phyloP scores from a whole-genome alignment of 92 coral and sea anemone species.

The Epizoanthus stellaris region DNA sequence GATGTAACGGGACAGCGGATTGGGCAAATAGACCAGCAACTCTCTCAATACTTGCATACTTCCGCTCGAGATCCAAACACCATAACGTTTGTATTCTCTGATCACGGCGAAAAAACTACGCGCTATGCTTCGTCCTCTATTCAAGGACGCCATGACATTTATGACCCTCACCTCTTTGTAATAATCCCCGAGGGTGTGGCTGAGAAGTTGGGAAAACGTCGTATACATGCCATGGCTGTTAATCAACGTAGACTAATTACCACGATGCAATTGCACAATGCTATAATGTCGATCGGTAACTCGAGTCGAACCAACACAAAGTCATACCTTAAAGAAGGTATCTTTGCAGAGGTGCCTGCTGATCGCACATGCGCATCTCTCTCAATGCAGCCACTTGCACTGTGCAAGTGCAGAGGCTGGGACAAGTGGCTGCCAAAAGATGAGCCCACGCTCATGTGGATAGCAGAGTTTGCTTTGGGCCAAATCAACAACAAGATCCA shows the following conservation, averaged over 20 bases:
- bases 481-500: slow-evolving; percentile 67
- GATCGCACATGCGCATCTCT: slow-evolving; percentile 56
- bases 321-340: slow-evolving; percentile 44
- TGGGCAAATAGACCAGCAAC: slow-evolving; percentile 42
- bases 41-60: slow-evolving; percentile 11
- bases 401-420: slow-evolving; percentile 65
- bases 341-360: slow-evolving; percentile 58
- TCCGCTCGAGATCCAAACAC: slow-evolving; percentile 49
- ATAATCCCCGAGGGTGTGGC: slow-evolving; percentile 65
- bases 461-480: slow-evolving; percentile 74
- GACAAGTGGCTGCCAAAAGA: slow-evolving; percentile 60
- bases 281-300: slow-evolving; percentile 49
- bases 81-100: slow-evolving; percentile 67
- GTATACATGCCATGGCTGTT: slow-evolving; percentile 41
- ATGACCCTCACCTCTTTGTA: slow-evolving; percentile 61
- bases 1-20: slow-evolving; percentile 88
- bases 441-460: slow-evolving; percentile 56
- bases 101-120: slow-evolving; percentile 76
- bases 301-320: slow-evolving; percentile 2
- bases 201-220: slow-evolving; percentile 47
- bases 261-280: slow-evolving; percentile 49
- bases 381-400: slow-evolving; percentile 9
- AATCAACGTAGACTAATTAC: slow-evolving; percentile 64
- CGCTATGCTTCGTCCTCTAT: slow-evolving; percentile 46
- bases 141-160: slow-evolving; percentile 62